A percentile compares a stretch with the other conserved stretches of the same genome.
These are phyloP conservation scores for Coenonympha arcania DNA, from an alignment of 2,888 invertebrate genomes.

Conservation along the genomic window DNA sequence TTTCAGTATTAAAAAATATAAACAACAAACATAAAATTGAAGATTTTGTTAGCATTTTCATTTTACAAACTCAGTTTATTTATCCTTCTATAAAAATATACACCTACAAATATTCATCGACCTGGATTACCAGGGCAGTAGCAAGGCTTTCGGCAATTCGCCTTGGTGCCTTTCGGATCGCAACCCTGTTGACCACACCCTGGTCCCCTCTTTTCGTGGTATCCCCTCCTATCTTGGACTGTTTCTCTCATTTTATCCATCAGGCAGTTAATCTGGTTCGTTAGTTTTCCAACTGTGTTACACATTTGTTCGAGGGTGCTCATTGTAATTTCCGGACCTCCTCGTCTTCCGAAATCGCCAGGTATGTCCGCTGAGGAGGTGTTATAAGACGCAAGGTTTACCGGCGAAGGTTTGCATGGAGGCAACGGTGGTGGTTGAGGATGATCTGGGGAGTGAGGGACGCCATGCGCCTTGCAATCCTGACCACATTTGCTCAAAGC, in stretches of 20 bases:
- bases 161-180: conserved; percentile 29
- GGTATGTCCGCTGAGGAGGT: conserved; percentile 26
- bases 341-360: conserved; percentile 30
- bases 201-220: conserved; percentile 25
- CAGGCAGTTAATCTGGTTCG: conserved; percentile 37
- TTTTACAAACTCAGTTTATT: no score
- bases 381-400: conserved; percentile 18
- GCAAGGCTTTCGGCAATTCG: conserved; percentile 43
- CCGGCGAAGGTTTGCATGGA: conserved; percentile 14
- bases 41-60: no score
- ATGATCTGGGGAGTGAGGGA: conserved; percentile 24
- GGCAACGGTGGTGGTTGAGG: conserved; percentile 11
- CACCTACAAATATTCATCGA: not conserved
- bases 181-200: conserved; percentile 16
- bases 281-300: conserved; percentile 39
- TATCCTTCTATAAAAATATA: not conserved
- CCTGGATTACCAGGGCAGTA: conserved; percentile 44
- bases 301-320: conserved; percentile 39
- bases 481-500: conserved; percentile 37
- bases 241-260: conserved; percentile 37
- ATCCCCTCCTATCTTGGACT: conserved; percentile 32
- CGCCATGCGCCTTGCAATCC: conserved; percentile 36
- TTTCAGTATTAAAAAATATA: no score
- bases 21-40: no score
- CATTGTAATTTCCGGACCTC: conserved; percentile 30